These are phyloP conservation scores for Calliphora vomitoria DNA, from an alignment of 2,888 invertebrate species.

Conservation along the genomic window DNA sequence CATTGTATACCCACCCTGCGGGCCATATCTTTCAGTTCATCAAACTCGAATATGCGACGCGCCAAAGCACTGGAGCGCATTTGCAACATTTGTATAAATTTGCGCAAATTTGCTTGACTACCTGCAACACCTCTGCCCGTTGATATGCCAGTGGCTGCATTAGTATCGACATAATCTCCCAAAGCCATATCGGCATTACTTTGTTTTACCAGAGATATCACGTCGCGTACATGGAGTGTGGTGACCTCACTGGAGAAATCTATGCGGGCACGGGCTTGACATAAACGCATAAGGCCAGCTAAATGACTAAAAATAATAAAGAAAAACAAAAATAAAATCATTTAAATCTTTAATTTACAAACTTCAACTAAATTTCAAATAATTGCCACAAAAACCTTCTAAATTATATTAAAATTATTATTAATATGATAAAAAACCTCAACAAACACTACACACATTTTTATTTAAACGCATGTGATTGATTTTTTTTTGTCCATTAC, in stretches of 20 bases:
- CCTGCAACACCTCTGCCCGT: slow-evolving; percentile 86
- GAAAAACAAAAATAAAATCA: background rate
- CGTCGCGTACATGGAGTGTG: slow-evolving; percentile 92
- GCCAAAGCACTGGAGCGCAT: slow-evolving; percentile 87
- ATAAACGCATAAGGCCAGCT: slow-evolving; percentile 93
- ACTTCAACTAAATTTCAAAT: background rate
- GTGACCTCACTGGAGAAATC: slow-evolving; percentile 94
- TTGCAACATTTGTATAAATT: slow-evolving; percentile 89
- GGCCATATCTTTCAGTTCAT: slow-evolving; percentile 91
- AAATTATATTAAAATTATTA: too few species aligned
- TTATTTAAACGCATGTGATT: too few species aligned
- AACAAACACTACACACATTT: too few species aligned
- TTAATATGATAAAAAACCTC: too few species aligned
- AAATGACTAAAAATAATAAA: slow-evolving; percentile 87
- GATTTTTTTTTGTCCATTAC: too few species aligned
- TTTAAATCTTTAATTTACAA: background rate
- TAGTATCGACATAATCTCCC: slow-evolving; percentile 85
- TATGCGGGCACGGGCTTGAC: slow-evolving; percentile 94
- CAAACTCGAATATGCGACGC: slow-evolving; percentile 90
- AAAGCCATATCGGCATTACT: slow-evolving; percentile 92
- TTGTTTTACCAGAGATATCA: slow-evolving; percentile 93
- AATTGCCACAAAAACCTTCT: too few species aligned
- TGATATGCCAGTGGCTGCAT: slow-evolving; percentile 87
- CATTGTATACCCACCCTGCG: slow-evolving; percentile 87
- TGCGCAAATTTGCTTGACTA: slow-evolving; percentile 86